phyloP scores from a whole-genome alignment of 2,797 vertebrate species.

The Carcharodon carcharias region DNA sequence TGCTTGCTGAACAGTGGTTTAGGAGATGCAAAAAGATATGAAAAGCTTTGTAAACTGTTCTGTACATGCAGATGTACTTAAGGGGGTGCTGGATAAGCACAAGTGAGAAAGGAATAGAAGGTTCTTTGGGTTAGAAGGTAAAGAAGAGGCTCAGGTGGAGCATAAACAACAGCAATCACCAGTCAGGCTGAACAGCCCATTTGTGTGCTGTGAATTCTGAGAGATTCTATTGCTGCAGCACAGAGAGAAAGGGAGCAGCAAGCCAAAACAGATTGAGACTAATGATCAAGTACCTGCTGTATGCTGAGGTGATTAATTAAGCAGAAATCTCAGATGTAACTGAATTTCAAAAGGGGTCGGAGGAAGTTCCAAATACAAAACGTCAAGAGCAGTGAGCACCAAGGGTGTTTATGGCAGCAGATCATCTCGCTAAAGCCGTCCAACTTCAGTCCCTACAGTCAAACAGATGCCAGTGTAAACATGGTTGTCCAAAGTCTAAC shows the following conservation, averaged over 20 bases:
- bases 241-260: not conserved
- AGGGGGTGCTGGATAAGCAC: not conserved
- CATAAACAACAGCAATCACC: not conserved
- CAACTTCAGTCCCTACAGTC: not conserved
- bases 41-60: not conserved
- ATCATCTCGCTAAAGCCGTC: not conserved
- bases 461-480: not conserved
- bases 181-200: not conserved
- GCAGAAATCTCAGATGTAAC: slow-evolving; percentile 14
- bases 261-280: slow-evolving; percentile 3
- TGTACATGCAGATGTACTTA: not conserved
- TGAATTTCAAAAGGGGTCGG: not conserved
- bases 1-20: not conserved
- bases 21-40: not conserved
- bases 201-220: not conserved
- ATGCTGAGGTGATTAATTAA: slow-evolving; percentile 24
- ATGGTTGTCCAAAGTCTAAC: not conserved
- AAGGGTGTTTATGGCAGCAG: not conserved
- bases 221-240: not conserved
- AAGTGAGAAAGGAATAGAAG: not conserved
- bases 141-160: not conserved
- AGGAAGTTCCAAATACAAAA: slow-evolving; percentile 10
- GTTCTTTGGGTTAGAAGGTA: not conserved
- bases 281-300: slow-evolving; percentile 5
- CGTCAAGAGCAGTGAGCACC: not conserved